A percentile compares a stretch with the other conserved stretches of the same genome.
Evolutionary conservation across 2,113 vertebrate genomes (phyloP).

Genomic region (Aplodontia rufa): DNA sequence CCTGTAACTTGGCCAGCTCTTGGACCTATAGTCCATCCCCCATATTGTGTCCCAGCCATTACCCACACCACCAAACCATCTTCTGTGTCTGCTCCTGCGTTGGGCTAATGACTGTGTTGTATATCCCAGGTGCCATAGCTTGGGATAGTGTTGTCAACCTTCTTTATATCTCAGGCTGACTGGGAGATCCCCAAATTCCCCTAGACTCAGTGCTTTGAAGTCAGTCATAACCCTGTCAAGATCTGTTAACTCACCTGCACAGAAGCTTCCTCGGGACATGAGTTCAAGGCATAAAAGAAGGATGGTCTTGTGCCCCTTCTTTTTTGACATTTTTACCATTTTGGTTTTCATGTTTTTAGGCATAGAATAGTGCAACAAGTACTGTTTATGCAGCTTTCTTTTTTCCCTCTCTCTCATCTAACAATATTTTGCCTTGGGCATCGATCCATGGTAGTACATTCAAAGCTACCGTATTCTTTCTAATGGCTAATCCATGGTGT

Average conservation of each 20-base stretch:
- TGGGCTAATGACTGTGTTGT: background rate
- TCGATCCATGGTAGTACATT: background rate
- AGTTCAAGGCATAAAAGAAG: background rate
- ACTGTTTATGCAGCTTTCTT: background rate
- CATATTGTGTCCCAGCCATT: background rate
- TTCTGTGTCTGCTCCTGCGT: background rate
- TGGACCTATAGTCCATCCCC: background rate
- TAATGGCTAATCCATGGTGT: background rate
- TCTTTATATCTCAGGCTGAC: background rate
- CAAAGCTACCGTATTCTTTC: background rate
- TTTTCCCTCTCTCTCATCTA: background rate
- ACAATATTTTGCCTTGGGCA: background rate
- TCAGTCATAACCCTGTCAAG: background rate
- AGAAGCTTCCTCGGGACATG: background rate
- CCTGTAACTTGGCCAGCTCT: background rate
- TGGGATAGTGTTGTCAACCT: slow-evolving; percentile 11
- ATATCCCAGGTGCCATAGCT: background rate
- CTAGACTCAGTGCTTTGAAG: background rate
- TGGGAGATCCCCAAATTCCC: background rate
- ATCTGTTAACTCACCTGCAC: background rate
- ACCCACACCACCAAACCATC: background rate
- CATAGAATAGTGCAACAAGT: background rate
- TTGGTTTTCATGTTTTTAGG: background rate
- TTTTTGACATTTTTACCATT: background rate
- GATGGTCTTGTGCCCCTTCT: background rate